Percentiles rank a stretch among this genome's conserved stretches.
Evolutionary conservation across 1,140 invertebrate genomes (phyloP).

Genomic region (Platorchestia sp.): DNA sequence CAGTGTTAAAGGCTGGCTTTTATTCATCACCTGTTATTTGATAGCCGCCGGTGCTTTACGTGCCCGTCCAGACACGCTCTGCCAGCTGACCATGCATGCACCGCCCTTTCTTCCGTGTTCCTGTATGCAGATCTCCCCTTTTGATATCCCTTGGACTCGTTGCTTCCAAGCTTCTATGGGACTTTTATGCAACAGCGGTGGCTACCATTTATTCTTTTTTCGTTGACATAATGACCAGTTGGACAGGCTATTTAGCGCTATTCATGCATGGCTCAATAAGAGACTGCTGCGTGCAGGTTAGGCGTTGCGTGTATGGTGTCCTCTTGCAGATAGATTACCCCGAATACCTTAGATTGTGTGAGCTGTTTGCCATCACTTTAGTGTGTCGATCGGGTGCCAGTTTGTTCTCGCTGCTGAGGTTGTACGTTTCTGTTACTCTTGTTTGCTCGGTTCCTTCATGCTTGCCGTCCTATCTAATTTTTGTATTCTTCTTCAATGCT

Average conservation of each 20-base stretch:
- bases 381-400: background rate
- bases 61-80: background rate
- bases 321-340: background rate
- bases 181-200: constrained; percentile 24
- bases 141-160: background rate
- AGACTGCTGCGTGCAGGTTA: background rate
- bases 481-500: background rate
- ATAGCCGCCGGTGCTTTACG: background rate
- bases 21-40: constrained; percentile 52
- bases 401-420: background rate
- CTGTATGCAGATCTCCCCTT: background rate
- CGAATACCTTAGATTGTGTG: background rate
- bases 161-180: background rate
- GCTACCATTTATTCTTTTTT: constrained; percentile 47
- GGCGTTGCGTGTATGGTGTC: background rate
- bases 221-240: constrained; percentile 18
- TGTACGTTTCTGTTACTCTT: background rate
- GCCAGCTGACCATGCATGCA: background rate
- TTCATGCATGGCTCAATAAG: constrained; percentile 38
- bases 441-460: background rate
- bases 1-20: background rate
- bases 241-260: constrained; percentile 5
- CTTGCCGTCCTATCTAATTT: background rate
- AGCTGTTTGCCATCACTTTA: background rate
- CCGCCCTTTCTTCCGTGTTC: background rate